Conservation (phyloP, 2,888 invertebrate genomes). For the Bhutanitis thaidina region DNA sequence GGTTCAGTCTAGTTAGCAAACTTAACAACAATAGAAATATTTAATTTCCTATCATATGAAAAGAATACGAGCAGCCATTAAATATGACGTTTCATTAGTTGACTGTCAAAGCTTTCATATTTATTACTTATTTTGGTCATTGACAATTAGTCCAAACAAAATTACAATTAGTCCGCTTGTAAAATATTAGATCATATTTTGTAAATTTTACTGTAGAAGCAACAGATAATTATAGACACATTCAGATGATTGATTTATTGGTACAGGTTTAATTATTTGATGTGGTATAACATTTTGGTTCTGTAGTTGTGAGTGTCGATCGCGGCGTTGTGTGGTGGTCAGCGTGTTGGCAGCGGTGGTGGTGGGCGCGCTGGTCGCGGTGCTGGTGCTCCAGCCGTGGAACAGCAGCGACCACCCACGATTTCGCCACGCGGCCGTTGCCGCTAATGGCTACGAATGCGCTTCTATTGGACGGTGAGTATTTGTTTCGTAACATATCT, state of each 20-base stretch:
- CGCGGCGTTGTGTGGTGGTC: constrained; percentile 50
- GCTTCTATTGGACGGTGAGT: constrained; percentile 84
- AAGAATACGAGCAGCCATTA: constrained; percentile 12
- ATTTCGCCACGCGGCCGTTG: constrained; percentile 80
- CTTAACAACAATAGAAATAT: too few relatives aligned
- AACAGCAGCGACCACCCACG: constrained; percentile 51
- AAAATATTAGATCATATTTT: constrained; percentile 9
- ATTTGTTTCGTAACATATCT: neutral
- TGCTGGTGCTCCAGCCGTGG: constrained; percentile 70
- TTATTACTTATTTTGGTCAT: neutral
- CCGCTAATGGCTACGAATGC: constrained; percentile 87
- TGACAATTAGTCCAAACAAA: constrained; percentile 4
- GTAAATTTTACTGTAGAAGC: constrained; percentile 8
- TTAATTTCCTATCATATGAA: neutral
- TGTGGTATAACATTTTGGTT: constrained; percentile 10
- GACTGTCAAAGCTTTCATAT: too few relatives aligned
- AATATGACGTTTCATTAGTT: neutral
- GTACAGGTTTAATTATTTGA: neutral
- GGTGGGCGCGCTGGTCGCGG: constrained; percentile 62
- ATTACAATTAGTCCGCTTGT: neutral
- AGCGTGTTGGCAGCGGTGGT: constrained; percentile 64
- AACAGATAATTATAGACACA: constrained; percentile 1
- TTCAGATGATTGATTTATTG: constrained; percentile 5
- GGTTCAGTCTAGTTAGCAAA: too few relatives aligned
- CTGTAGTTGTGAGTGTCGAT: constrained; percentile 36